These are phyloP conservation scores for Vireo altiloquus DNA, from an alignment of 2,113 vertebrate genomes.

Conservation along the genomic window DNA sequence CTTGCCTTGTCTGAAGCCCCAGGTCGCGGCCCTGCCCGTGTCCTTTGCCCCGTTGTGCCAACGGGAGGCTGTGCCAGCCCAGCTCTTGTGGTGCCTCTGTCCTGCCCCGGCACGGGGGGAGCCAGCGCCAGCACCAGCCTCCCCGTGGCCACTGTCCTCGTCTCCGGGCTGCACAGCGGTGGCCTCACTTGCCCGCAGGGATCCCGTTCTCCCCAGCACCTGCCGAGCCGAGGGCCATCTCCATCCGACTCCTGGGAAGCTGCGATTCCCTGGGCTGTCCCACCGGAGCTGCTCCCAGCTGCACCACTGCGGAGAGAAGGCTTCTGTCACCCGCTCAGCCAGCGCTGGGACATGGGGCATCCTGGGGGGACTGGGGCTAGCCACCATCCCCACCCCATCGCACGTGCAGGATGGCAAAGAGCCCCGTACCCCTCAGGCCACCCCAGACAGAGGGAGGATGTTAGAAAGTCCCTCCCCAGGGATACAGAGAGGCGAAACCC, in stretches of 20 bases:
- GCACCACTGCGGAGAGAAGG: constrained; percentile 21
- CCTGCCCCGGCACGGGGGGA: rapidly evolving
- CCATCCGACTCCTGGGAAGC: not conserved
- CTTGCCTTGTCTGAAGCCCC: not conserved
- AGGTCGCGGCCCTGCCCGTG: not conserved
- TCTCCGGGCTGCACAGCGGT: rapidly evolving
- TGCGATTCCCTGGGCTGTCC: not conserved
- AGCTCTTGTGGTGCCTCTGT: not conserved
- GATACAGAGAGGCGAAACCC: not conserved
- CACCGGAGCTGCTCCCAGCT: not conserved
- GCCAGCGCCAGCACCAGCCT: not conserved
- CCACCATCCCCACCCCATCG: not conserved
- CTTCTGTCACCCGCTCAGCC: rapidly evolving
- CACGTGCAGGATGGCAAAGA: not conserved
- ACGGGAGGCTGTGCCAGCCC: not conserved
- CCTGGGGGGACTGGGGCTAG: not conserved
- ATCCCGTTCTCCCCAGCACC: not conserved
- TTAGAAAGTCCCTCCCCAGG: not conserved
- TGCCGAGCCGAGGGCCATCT: not conserved
- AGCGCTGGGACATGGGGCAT: rapidly evolving
- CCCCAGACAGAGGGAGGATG: not conserved
- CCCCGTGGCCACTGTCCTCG: rapidly evolving
- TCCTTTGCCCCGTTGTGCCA: not conserved
- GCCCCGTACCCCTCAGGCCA: not conserved
- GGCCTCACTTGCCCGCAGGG: not conserved